A percentile compares a stretch with the other conserved stretches of the same genome.
Evolutionary conservation across 2,113 vertebrate genomes (phyloP).

Genomic region (Elachura formosa): DNA sequence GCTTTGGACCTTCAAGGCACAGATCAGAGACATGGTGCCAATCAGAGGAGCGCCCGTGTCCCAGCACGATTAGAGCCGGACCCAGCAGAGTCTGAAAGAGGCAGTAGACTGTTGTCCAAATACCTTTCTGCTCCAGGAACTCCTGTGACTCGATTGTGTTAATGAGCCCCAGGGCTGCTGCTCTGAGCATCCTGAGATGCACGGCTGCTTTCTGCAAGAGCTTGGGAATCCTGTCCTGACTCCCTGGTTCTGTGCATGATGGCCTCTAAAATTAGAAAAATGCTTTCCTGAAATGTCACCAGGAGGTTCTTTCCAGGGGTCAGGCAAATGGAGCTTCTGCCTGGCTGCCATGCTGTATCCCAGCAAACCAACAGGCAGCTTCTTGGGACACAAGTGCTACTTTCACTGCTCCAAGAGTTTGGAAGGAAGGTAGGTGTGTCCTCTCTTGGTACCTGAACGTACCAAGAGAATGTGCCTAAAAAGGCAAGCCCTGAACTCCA

Average conservation of each 20-base stretch:
- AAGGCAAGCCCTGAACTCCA: not conserved
- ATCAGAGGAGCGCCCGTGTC: not conserved
- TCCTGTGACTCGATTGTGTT: not conserved
- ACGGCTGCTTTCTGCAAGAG: not conserved
- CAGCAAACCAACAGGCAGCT: rapidly evolving
- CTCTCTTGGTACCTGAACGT: not conserved
- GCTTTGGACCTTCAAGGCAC: not conserved
- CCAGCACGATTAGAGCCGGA: not conserved
- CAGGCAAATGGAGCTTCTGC: not conserved
- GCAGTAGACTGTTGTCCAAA: not conserved
- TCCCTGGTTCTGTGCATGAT: not conserved
- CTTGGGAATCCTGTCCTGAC: not conserved
- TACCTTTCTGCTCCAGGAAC: constrained; percentile 16
- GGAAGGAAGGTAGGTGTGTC: not conserved
- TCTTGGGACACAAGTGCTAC: not conserved
- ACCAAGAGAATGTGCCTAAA: not conserved
- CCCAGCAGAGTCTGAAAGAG: not conserved
- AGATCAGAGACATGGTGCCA: not conserved
- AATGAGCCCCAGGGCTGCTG: not conserved
- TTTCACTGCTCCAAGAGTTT: not conserved
- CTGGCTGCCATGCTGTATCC: not conserved
- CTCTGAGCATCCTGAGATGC: not conserved
- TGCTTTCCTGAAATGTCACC: not conserved
- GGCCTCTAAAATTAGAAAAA: not conserved
- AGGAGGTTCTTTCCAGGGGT: not conserved